Percentiles rank a stretch among this genome's conserved stretches.
phyloP scores from a whole-genome alignment of 2,888 invertebrate species.

The Oxytorus armatus region DNA sequence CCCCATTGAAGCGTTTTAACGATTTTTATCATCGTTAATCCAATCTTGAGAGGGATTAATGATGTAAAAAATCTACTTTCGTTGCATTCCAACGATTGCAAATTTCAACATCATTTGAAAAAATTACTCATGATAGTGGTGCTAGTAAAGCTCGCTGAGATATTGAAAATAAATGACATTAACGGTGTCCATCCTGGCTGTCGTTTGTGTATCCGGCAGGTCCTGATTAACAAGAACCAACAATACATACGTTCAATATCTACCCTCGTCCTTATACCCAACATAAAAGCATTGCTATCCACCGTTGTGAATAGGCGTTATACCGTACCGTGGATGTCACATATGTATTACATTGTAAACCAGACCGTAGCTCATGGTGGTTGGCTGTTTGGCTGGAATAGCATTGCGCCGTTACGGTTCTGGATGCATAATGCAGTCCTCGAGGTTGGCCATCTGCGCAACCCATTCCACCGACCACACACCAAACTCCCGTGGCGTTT shows the following conservation, averaged over 20 bases:
- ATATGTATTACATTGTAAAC: constrained; percentile 38
- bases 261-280: background rate
- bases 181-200: background rate
- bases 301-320: constrained; percentile 32
- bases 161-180: no score
- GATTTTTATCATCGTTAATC: no score
- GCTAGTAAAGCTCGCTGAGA: no score
- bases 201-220: background rate
- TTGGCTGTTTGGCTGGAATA: constrained; percentile 51
- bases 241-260: background rate
- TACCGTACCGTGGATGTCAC: constrained; percentile 23
- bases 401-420: constrained; percentile 70
- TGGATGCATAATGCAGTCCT: constrained; percentile 82
- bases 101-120: no score
- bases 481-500: constrained; percentile 35
- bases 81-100: no score
- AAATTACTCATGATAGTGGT: no score
- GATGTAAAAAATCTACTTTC: no score
- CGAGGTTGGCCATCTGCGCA: constrained; percentile 65
- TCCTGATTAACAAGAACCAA: background rate
- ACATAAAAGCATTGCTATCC: constrained; percentile 38
- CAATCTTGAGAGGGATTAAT: no score
- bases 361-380: constrained; percentile 32
- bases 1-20: no score
- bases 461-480: constrained; percentile 53